These are phyloP conservation scores for Paraescarpia echinospica DNA, from an alignment of 1,140 invertebrate genomes.

Conservation along the genomic window DNA sequence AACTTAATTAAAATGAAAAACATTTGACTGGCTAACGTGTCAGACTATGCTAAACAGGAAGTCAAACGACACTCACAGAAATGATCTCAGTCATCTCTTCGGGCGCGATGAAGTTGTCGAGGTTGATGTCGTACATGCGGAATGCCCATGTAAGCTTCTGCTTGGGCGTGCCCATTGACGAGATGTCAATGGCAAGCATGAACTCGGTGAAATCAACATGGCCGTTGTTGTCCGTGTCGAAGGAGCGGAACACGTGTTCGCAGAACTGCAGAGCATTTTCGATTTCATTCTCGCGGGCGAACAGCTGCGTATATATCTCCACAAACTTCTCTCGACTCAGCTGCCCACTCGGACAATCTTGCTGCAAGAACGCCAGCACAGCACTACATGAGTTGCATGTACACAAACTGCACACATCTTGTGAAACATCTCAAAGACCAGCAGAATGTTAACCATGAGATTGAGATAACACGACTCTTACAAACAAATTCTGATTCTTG, in stretches of 20 bases:
- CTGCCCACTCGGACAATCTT: slow-evolving; percentile 98
- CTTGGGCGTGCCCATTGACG: slow-evolving; percentile 91
- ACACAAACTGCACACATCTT: neutral
- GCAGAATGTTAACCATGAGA: neutral
- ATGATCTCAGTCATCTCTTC: slow-evolving; percentile 74
- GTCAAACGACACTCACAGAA: slow-evolving; percentile 54
- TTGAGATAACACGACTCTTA: neutral
- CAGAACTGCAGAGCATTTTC: slow-evolving; percentile 32
- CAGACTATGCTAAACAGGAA: neutral
- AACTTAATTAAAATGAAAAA: no score
- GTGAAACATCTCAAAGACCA: neutral
- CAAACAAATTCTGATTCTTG: neutral
- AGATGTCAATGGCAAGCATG: slow-evolving; percentile 32
- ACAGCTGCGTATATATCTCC: slow-evolving; percentile 94
- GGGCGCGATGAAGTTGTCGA: slow-evolving; percentile 97
- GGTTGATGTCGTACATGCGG: slow-evolving; percentile 96
- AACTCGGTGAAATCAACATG: slow-evolving; percentile 50
- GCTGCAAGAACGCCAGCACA: slow-evolving; percentile 67
- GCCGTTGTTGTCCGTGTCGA: slow-evolving; percentile 32
- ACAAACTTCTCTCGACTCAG: slow-evolving; percentile 97
- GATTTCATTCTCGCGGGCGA: slow-evolving; percentile 70
- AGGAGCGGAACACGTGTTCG: slow-evolving; percentile 33
- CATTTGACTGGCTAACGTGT: no score
- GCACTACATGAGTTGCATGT: neutral
- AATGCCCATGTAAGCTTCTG: slow-evolving; percentile 99